Percentiles rank a stretch among this genome's conserved stretches.
Conservation (phyloP, 2,113 vertebrate genomes). For the Brachyistius frenatus region DNA sequence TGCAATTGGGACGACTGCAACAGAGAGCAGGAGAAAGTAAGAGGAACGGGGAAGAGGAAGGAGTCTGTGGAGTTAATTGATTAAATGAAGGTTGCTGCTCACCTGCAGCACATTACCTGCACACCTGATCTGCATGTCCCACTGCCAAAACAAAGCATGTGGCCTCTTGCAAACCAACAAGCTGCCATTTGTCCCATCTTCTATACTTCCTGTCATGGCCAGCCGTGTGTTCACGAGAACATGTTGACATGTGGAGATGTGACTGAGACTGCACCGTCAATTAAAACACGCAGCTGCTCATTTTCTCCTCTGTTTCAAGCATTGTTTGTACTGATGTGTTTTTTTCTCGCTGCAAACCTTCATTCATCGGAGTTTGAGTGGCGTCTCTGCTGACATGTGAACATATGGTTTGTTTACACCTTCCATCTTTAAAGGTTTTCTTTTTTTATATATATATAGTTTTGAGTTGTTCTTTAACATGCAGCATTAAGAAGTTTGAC, state of each 20-base stretch:
- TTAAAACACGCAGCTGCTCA: constrained; percentile 16
- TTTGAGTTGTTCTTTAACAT: not conserved
- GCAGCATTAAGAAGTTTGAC: not conserved
- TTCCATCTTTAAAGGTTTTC: not conserved
- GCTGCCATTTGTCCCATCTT: not conserved
- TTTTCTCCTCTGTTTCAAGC: not conserved
- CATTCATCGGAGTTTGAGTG: not conserved
- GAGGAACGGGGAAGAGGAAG: not conserved
- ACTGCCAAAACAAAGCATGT: constrained; percentile 9
- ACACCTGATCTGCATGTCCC: constrained; percentile 22
- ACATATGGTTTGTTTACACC: constrained; percentile 11
- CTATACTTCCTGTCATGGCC: not conserved
- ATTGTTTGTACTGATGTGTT: not conserved
- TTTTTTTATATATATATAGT: not conserved
- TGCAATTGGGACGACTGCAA: constrained; percentile 13
- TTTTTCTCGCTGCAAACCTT: not conserved
- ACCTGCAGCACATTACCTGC: constrained; percentile 48
- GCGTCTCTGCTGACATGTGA: not conserved
- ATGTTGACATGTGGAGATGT: constrained; percentile 4
- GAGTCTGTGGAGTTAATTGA: constrained; percentile 43
- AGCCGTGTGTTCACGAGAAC: not conserved
- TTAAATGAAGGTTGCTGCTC: constrained; percentile 50
- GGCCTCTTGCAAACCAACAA: not conserved
- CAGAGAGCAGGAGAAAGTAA: constrained; percentile 9
- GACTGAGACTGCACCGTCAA: not conserved